Base-by-base conservation (phyloP, 2,113 vertebrate genomes). In the Charadrius vociferus region DNA sequence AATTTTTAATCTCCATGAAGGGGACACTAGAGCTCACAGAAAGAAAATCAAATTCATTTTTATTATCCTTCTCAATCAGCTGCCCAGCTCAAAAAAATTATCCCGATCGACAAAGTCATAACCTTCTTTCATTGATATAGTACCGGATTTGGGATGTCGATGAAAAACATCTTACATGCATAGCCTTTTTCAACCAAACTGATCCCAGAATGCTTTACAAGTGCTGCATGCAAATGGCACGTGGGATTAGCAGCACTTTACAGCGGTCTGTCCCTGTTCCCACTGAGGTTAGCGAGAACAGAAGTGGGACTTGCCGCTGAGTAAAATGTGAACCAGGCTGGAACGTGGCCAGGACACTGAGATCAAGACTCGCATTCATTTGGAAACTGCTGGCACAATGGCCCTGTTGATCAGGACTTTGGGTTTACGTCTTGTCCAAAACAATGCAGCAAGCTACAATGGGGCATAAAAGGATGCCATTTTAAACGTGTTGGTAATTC, bases 1-100 rank as follows among this genome's bases (percentile, higher is more conserved):
- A 91, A 94, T 65, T 96, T 96, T 97, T 96, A 95, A 97, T 97
- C 95, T 93, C 94, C 94, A 82, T 84, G 66, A 90, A 96, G 71
- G 50, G 94, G 73, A 97, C 72, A 94, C 66, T 79, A 95, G 88
- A 92, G 91, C 95, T 87, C 90, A 65, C 50, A 91, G 67, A 81
- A 95, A 78, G 61, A 88, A 94, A 93, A 92, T 37, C 50, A 88
- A 78, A 93, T 84, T 88, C n/a, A 52, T 72, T 95, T 93, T 95
- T 52, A 93, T 94, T 90, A 90, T 72, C 65, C 37, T 67, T 53
- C 62, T 36, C 94, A 74, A 92, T 91, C 92, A 90, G 86, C 91
- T 94, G 81, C 73, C 70, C 66, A 6, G 34, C 50, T 89, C 8
- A 65, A 71, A 80, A 72, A 85, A 89, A 55, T 8, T 3, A 56